Percentiles rank a stretch among this genome's conserved stretches.
phyloP scores from a whole-genome alignment of 2,888 invertebrate species.

The Eupithecia insigniata region DNA sequence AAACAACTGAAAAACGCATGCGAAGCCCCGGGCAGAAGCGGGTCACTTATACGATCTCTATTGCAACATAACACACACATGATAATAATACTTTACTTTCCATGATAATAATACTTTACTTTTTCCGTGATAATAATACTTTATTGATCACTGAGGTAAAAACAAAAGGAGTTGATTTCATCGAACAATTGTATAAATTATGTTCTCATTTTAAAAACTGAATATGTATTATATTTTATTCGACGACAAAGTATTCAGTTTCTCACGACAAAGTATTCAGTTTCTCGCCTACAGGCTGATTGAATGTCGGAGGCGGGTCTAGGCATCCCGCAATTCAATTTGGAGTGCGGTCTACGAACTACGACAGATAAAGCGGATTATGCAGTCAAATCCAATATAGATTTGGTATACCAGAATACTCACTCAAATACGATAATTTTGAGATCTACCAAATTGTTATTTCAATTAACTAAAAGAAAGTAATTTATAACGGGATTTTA shows the following conservation, averaged over 20 bases:
- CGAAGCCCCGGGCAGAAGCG: neutral
- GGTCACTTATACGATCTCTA: neutral
- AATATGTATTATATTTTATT: conserved; percentile 1
- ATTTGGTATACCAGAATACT: neutral
- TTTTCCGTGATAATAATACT: too few species aligned
- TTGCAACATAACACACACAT: too few species aligned
- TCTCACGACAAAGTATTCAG: neutral
- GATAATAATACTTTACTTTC: too few species aligned
- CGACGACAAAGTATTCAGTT: too few species aligned
- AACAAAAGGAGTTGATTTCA: neutral
- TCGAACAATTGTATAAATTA: neutral
- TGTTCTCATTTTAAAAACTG: neutral
- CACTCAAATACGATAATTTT: neutral
- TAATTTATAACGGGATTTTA: too few species aligned
- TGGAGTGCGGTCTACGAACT: conserved; percentile 18
- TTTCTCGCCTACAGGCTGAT: conserved; percentile 4
- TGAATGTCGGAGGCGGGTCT: conserved; percentile 6
- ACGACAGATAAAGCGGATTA: conserved; percentile 14
- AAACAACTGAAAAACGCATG: too few species aligned
- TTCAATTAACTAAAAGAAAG: neutral
- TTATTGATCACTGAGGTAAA: neutral
- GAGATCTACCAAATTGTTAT: neutral
- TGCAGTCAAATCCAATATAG: neutral
- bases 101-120: too few species aligned
- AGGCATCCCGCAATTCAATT: conserved; percentile 27